A percentile compares a stretch with the other conserved stretches of the same genome.
phyloP scores from a whole-genome alignment of 1,140 invertebrate species.

The Callitettix versicolor region DNA sequence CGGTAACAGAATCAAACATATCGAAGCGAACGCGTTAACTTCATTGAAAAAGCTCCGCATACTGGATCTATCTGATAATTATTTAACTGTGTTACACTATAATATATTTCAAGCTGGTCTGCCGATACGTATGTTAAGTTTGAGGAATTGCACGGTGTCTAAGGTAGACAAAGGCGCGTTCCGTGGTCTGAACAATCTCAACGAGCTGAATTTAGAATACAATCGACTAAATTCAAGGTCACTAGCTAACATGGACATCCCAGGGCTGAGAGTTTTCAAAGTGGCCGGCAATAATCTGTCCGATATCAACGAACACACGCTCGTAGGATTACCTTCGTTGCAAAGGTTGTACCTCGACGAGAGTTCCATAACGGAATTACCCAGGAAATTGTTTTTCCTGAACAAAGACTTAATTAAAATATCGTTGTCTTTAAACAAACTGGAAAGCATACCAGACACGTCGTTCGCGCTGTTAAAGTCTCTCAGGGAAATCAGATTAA shows the following conservation, averaged over 20 bases:
- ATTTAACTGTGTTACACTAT: constrained; percentile 30
- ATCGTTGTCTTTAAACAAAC: constrained; percentile 55
- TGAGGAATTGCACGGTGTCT: constrained; percentile 44
- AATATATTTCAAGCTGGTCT: constrained; percentile 3
- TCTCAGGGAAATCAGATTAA: constrained; percentile 60
- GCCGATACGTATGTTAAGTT: background rate
- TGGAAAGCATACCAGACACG: constrained; percentile 50
- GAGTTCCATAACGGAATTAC: constrained; percentile 51
- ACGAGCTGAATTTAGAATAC: constrained; percentile 54
- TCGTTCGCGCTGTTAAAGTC: constrained; percentile 54
- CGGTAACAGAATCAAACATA: constrained; percentile 40
- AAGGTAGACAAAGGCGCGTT: constrained; percentile 52
- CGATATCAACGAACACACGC: constrained; percentile 48
- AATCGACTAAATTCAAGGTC: constrained; percentile 58
- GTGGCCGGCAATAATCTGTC: constrained; percentile 60
- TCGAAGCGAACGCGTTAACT: constrained; percentile 46
- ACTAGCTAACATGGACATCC: constrained; percentile 53
- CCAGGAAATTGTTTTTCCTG: constrained; percentile 55
- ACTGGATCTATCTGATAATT: constrained; percentile 50
- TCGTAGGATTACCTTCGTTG: constrained; percentile 60
- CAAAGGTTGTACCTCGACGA: constrained; percentile 56
- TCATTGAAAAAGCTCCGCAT: constrained; percentile 45
- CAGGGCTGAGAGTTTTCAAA: constrained; percentile 55
- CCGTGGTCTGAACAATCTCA: constrained; percentile 47
- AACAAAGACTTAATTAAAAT: constrained; percentile 60